Conservation (phyloP, 1,140 invertebrate genomes). For the Cherax quadricarinatus region DNA sequence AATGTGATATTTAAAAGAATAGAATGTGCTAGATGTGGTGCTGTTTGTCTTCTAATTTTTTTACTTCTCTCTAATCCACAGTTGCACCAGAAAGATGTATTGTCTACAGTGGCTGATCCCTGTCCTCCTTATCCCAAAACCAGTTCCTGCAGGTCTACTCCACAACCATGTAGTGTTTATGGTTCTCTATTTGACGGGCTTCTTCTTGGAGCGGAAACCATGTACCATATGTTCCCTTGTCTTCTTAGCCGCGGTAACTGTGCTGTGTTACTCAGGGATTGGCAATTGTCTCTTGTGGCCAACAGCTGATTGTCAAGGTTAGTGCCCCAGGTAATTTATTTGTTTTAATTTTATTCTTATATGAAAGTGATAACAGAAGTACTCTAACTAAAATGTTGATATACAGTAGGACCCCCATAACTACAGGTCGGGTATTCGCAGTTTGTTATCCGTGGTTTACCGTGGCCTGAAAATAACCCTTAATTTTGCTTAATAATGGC, state of each 20-base stretch:
- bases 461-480: no score
- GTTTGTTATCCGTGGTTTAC: no score
- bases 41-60: no score
- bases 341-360: no score
- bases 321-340: not conserved
- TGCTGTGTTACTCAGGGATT: slow-evolving; percentile 96
- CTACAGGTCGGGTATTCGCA: no score
- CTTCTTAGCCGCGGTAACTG: slow-evolving; percentile 92
- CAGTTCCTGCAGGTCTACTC: slow-evolving; percentile 93
- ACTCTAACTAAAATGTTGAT: no score
- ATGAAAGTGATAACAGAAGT: no score
- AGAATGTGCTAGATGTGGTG: no score
- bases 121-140: slow-evolving; percentile 97
- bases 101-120: slow-evolving; percentile 99
- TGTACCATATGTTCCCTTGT: slow-evolving; percentile 95
- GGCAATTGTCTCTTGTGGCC: slow-evolving; percentile 95
- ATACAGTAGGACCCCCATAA: no score
- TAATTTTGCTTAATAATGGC: no score
- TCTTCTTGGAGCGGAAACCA: slow-evolving; percentile 95
- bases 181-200: slow-evolving; percentile 86
- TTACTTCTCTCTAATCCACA: not conserved
- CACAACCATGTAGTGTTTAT: slow-evolving; percentile 98
- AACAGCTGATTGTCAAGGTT: slow-evolving; percentile 69
- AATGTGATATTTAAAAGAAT: no score
- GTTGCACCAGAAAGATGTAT: slow-evolving; percentile 86